Conservation (phyloP, 2,797 vertebrate genomes). For the Coluber constrictor region DNA sequence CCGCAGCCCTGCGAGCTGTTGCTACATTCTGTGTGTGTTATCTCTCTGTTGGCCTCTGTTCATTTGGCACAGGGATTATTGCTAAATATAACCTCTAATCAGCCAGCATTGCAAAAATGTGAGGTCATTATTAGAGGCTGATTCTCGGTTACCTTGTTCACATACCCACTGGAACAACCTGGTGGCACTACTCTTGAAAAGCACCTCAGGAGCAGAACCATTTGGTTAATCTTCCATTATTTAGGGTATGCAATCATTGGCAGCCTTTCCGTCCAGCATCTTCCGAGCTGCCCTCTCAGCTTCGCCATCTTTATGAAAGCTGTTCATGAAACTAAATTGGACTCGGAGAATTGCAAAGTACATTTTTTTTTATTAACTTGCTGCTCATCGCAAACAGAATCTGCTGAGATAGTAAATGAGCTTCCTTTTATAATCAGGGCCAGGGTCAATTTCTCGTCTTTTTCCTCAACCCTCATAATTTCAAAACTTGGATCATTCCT, state of each 20-base stretch:
- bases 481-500: background rate
- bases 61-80: background rate
- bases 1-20: background rate
- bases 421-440: background rate
- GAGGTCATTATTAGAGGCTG: constrained; percentile 13
- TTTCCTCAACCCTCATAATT: background rate
- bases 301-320: no score
- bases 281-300: no score
- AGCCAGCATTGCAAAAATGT: background rate
- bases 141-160: background rate
- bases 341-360: background rate
- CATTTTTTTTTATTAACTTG: background rate
- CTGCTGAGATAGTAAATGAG: background rate
- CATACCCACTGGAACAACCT: background rate
- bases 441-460: background rate
- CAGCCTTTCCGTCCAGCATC: background rate
- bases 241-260: no score
- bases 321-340: no score
- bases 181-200: background rate
- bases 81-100: background rate
- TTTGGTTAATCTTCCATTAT: background rate
- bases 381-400: background rate
- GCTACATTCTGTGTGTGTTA: background rate
- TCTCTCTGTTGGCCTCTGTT: background rate
- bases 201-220: background rate